Conservation (phyloP, 2,113 vertebrate genomes). For the Antechinus stuartii region DNA sequence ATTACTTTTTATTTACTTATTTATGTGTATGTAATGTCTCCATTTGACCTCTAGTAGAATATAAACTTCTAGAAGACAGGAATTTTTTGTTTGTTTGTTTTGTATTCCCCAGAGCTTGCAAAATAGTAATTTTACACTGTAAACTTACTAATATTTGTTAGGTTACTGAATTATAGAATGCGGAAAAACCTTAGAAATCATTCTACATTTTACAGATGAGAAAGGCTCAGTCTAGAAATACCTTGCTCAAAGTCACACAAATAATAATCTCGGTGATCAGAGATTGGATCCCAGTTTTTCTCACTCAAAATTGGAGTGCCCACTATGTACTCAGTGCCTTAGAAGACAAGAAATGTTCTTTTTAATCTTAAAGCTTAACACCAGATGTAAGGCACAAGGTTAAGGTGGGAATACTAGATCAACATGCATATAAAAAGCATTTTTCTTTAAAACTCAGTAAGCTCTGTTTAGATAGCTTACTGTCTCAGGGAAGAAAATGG, state of each 20-base stretch:
- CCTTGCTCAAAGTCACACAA: background rate
- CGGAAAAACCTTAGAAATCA: background rate
- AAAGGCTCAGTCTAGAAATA: background rate
- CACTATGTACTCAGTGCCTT: background rate
- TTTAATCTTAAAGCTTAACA: background rate
- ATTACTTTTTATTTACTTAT: background rate
- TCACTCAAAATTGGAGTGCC: background rate
- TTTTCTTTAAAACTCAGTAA: background rate
- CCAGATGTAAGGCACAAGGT: background rate
- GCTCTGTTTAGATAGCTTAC: background rate
- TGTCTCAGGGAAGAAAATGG: background rate
- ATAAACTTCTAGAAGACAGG: background rate
- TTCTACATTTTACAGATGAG: background rate
- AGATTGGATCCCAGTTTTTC: background rate
- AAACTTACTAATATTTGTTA: background rate
- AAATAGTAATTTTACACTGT: background rate
- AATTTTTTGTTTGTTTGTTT: background rate
- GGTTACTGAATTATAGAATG: background rate
- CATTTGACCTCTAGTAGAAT: background rate
- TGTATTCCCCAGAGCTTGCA: background rate
- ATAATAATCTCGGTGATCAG: background rate
- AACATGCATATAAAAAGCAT: background rate
- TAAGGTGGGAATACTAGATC: background rate
- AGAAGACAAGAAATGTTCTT: background rate
- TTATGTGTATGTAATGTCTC: background rate